Evolutionary conservation across 2,888 invertebrate genomes (phyloP), one percentile per base, ranked within the genome.

Genomic region (Suillia variegata): DNA sequence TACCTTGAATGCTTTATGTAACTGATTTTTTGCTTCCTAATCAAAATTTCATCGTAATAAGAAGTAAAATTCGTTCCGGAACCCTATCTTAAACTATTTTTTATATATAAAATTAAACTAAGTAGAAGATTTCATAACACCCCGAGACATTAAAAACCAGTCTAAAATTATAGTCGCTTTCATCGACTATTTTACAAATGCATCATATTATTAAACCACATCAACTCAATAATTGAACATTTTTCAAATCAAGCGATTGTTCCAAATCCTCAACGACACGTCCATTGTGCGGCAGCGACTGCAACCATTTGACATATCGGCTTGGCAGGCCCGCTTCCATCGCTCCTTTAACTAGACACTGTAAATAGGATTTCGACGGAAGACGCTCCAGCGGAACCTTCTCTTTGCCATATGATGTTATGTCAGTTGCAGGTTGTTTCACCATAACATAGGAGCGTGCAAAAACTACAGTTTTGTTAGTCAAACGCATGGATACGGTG

Each of bases 341-440:
- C 51, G 81, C 80, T 13, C 81, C 80, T 62, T 79, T 75, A 0
- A 81, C 73, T 6, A 81, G 66, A 21, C 78, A 78, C 62, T 78
- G 74, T 71, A 87, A 80, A 74, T 96, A 95, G 4, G 90, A 85
- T 63, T 87, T 87, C 0, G 96, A 96, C 0, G 97, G 94, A 80
- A 86, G 86, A 22, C 87, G 84, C 31, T 88, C 85, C 4, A 82
- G 74, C 0, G 91, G 88, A 31, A 90, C 75, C 2, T 66, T 50
- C 4, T 67, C 63, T 64, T 62, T 83, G 80, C 48, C 83, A 15
- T 67, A 52, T 10, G 62, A 51, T 77, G 65, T 83, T 48, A 82
- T 70, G 13, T 71, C 65, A 2, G 38, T 66, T 26, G 82, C 75
- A 4, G 90, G 89, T 68, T 85, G 86, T 0, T 85, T 76, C 13